phyloP scores from a whole-genome alignment of 1,140 invertebrate genomes.

The Notospermus geniculatus region DNA sequence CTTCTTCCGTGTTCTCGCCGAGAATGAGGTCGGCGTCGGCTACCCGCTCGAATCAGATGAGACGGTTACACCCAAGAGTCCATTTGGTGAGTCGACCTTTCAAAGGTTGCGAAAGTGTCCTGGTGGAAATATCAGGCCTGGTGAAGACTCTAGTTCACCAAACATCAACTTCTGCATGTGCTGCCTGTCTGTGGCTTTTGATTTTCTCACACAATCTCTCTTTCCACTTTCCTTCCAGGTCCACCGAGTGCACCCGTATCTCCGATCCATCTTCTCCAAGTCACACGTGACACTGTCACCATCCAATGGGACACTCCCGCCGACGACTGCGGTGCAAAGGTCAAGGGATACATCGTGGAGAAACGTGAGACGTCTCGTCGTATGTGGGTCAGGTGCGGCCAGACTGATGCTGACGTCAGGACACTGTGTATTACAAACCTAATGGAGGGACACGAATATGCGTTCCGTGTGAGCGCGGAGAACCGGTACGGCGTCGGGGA shows the following conservation, averaged over 20 bases:
- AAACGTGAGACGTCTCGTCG: conserved; percentile 34
- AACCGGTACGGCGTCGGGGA: conserved; percentile 95
- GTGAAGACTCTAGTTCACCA: too few relatives aligned
- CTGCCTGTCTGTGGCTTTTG: too few relatives aligned
- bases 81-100: conserved; percentile 44
- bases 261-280: conserved; percentile 84
- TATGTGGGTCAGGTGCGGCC: conserved; percentile 92
- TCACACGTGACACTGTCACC: conserved; percentile 91
- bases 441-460: conserved; percentile 83
- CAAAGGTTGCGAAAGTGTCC: too few relatives aligned
- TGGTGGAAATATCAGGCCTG: too few relatives aligned
- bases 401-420: conserved; percentile 73
- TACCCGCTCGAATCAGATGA: conserved; percentile 86
- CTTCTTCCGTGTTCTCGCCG: conserved; percentile 70
- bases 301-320: conserved; percentile 95
- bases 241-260: conserved; percentile 87
- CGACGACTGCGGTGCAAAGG: conserved; percentile 94
- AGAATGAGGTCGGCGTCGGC: conserved; percentile 85
- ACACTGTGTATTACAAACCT: conserved; percentile 80
- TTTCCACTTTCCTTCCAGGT: conserved; percentile 60
- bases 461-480: conserved; percentile 95
- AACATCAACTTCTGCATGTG: too few relatives aligned
- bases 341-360: conserved; percentile 76
- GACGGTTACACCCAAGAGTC: conserved; percentile 84
- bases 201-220: not conserved